phyloP scores from a whole-genome alignment of 2,113 vertebrate genomes.

The Austrofundulus limnaeus region DNA sequence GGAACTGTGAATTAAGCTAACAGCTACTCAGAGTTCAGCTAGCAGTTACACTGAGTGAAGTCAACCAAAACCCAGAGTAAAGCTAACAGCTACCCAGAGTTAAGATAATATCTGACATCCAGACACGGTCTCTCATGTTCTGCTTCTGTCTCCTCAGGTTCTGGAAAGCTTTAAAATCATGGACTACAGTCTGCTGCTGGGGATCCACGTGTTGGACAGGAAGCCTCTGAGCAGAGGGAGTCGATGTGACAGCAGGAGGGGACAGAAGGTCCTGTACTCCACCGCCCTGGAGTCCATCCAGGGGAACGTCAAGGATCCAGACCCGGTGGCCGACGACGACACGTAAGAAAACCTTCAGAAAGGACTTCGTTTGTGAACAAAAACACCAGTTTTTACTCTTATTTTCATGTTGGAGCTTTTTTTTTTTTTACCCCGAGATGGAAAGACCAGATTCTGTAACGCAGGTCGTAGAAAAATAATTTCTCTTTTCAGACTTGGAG shows the following conservation, averaged over 20 bases:
- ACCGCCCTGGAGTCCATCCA: slow-evolving; percentile 97
- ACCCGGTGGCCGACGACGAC: slow-evolving; percentile 80
- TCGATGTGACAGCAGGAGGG: slow-evolving; percentile 84
- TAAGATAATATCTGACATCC: no score
- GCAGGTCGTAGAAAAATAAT: no score
- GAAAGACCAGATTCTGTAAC: not conserved
- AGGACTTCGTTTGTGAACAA: no score
- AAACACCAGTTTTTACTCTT: no score
- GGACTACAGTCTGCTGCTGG: slow-evolving; percentile 95
- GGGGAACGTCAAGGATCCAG: slow-evolving; percentile 84
- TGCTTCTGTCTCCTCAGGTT: slow-evolving; percentile 76
- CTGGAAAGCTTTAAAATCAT: slow-evolving; percentile 98
- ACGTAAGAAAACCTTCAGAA: slow-evolving; percentile 80
- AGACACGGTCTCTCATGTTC: not conserved
- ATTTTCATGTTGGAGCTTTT: no score
- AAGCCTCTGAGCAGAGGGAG: slow-evolving; percentile 78
- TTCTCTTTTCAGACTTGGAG: slow-evolving; percentile 85
- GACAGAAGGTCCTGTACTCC: slow-evolving; percentile 94
- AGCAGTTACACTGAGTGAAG: no score
- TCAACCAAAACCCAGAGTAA: no score
- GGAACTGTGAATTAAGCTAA: no score
- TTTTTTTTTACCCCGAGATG: no score
- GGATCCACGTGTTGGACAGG: slow-evolving; percentile 86
- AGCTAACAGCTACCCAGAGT: no score
- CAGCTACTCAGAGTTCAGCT: no score